Base-by-base conservation (phyloP, 2,113 vertebrate species). In the Serilophus lunatus region DNA sequence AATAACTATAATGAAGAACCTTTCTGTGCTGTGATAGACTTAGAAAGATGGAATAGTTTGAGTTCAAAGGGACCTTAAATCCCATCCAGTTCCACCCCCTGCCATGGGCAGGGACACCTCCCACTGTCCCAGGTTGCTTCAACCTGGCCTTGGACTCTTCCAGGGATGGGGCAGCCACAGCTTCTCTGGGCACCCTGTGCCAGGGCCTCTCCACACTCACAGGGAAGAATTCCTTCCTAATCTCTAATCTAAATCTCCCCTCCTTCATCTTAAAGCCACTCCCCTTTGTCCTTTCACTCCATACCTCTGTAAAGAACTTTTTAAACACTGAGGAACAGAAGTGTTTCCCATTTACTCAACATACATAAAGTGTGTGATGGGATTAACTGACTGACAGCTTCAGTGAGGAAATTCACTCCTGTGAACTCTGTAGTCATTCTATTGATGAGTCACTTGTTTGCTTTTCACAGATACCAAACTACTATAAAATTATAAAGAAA, bases 401-500 rank as follows among this genome's bases (percentile, higher is more conserved):
- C 57, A 65, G 23, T 26, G 50, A 12, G 53, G 75, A 65, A 79
- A 82, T 26, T 25, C 49, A n/a, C n/a, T 65, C 0, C 50, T 83
- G 13, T 83, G 51, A 78, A 10, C 49, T 76, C 25, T 64, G 40
- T 8, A 38, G 15, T 60, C 60, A 33, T 29, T 44, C 35, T 63
- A 60, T 64, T 77, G n/a, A 59, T 24, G 66, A 83, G 69, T 50
- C 29, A 16, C 56, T 64, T n/a, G n/a, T 12, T 71, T 87, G 24
- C 87, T 80, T 79, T 86, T 94, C 92, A 85, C 94, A 99, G 99
- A 99, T 99, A 97, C 99, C 99, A 90, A 99, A 99, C 97, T 99
- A 99, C 97, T 99, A 99, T 96, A 99, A 99, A 98, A 99, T 99
- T 66, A 99, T 99, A 95, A 99, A 99, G 98, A 98, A 99, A 88